These are phyloP conservation scores for Mesocricetus auratus DNA, from an alignment of 2,113 vertebrate species.

Conservation along the genomic window DNA sequence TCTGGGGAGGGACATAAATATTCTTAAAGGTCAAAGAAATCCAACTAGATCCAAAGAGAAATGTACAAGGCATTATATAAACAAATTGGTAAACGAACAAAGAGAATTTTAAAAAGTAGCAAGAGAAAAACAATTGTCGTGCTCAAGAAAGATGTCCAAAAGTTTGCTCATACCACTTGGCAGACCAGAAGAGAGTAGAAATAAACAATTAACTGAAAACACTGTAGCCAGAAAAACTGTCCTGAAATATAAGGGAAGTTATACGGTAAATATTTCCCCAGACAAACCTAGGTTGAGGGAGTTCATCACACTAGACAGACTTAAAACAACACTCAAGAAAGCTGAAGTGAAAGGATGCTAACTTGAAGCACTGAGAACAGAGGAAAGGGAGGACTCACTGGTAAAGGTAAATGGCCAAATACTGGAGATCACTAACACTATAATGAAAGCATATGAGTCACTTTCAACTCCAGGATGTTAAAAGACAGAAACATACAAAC, in stretches of 20 bases:
- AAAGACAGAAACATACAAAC: not conserved
- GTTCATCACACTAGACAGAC: not conserved
- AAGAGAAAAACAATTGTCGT: not conserved
- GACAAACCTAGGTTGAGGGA: not conserved
- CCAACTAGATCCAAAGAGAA: not conserved
- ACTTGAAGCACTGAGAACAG: not conserved
- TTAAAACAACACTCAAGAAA: not conserved
- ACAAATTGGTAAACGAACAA: not conserved
- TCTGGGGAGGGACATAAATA: not conserved
- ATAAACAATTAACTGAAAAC: not conserved
- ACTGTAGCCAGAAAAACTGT: not conserved
- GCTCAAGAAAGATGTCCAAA: not conserved
- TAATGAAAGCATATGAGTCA: not conserved
- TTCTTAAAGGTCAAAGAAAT: not conserved
- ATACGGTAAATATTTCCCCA: not conserved
- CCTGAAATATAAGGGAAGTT: not conserved
- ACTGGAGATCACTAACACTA: not conserved
- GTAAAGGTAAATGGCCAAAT: not conserved
- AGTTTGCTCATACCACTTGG: not conserved
- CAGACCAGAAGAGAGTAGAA: not conserved
- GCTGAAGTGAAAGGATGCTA: not conserved
- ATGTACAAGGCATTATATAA: not conserved
- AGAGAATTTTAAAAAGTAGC: not conserved
- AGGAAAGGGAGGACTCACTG: not conserved
- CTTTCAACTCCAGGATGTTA: not conserved